These are phyloP conservation scores for Bradypodion pumilum DNA, from an alignment of 2,797 vertebrate genomes.

Conservation along the genomic window DNA sequence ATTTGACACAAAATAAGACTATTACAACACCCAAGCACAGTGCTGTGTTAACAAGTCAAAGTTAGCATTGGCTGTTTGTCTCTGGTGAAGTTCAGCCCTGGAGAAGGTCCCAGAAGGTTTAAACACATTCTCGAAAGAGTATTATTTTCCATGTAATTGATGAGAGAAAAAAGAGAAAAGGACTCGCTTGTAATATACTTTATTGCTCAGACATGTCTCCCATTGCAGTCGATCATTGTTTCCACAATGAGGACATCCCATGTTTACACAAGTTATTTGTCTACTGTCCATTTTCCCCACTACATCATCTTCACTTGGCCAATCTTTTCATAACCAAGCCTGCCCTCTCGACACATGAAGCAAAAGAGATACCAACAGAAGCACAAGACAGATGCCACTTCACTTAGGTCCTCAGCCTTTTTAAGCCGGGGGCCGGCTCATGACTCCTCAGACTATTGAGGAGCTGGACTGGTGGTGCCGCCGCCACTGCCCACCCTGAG, in stretches of 20 bases:
- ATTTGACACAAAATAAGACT: constrained; percentile 21
- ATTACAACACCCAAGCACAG: constrained; percentile 55
- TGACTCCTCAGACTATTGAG: no score
- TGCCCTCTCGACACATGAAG: not conserved
- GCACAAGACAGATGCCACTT: constrained; percentile 20
- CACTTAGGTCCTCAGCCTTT: no score
- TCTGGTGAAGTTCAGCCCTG: constrained; percentile 54
- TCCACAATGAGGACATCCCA: constrained; percentile 65
- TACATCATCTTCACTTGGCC: constrained; percentile 59
- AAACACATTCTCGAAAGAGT: constrained; percentile 60
- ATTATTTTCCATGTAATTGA: constrained; percentile 58
- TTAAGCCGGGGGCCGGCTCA: no score
- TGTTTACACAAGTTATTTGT: constrained; percentile 60
- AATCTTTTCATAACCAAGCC: constrained; percentile 27
- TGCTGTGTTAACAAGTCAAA: constrained; percentile 34
- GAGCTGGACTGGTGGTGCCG: no score
- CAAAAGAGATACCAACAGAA: constrained; percentile 37
- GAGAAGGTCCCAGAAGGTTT: constrained; percentile 62
- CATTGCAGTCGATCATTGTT: constrained; percentile 64
- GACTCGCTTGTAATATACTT: constrained; percentile 60
- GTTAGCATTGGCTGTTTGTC: constrained; percentile 51
- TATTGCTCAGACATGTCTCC: constrained; percentile 57
- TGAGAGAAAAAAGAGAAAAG: constrained; percentile 18
- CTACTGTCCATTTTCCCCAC: constrained; percentile 58
- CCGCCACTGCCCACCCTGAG: no score